Base-by-base conservation (phyloP, 2,888 invertebrate genomes). In the Cremastobaeus sp. region DNA sequence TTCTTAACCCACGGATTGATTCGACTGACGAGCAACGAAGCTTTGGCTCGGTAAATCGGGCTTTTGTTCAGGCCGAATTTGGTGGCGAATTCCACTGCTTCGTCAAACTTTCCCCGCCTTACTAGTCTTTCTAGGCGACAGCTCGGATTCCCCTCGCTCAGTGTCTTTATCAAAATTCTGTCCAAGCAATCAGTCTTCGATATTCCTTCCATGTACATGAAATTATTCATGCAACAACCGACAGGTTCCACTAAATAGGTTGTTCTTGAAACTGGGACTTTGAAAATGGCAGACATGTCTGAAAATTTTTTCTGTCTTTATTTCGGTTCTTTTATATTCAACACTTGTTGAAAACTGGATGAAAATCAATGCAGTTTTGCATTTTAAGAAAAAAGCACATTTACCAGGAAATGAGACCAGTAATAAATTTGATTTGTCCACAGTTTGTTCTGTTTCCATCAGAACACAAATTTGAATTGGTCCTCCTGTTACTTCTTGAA, bases 21-120 rank as follows among this genome's bases (percentile, higher is more conserved):
- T 57, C 84, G 79, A 45, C 82, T 80, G 43, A 86, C 82, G 30
- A 89, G 81, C 3, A 85, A 78, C 72, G 87, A 83, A 1, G 89
- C 89, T 81, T 89, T 88, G 1, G 89, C 88, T 68, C 85, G 87
- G 66, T 87, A 85, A 52, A 89, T 85, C 6, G 84, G 76, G 57
- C 88, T 85, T 28, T 84, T 74, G 71, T 88, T 83, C 15, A 90
- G 81, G 52, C 85, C 81, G 78, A 88, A 89, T 20, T 81, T 81
- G 35, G 74, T 79, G 0, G 90, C 90, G 80, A 90, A 90, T 14
- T 79, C 72, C 79, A 89, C 88, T 1, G 90, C 90, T 79, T 89
- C 89, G 6, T 88, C 86, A 77, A 89, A 90, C 76, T 88, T 86
- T 37, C 85, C 83, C 74, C 88, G 85, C 48, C 85, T 85, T 14